Conservation (phyloP, 2,797 vertebrate species). For the Smutsia gigantea region DNA sequence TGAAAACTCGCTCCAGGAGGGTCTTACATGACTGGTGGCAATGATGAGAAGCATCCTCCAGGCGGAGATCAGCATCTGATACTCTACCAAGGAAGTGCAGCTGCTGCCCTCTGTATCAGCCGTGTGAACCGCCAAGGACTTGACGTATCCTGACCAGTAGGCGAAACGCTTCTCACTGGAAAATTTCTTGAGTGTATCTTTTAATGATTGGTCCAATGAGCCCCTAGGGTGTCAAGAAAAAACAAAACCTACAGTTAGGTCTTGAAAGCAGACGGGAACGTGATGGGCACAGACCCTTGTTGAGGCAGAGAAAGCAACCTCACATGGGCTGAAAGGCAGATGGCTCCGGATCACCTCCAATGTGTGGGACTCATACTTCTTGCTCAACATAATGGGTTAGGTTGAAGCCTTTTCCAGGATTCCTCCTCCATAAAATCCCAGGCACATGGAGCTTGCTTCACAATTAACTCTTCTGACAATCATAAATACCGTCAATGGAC, state of each 20-base stretch:
- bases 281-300: slow-evolving; percentile 31
- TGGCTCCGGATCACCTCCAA: slow-evolving; percentile 32
- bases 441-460: background rate
- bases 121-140: slow-evolving; percentile 91
- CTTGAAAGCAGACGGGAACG: background rate
- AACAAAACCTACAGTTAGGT: slow-evolving; percentile 42
- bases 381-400: slow-evolving; percentile 24
- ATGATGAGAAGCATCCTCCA: slow-evolving; percentile 97
- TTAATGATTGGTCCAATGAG: slow-evolving; percentile 95
- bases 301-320: slow-evolving; percentile 59
- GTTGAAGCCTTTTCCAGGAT: slow-evolving; percentile 54
- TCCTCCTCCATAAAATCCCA: slow-evolving; percentile 59
- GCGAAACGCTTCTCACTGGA: slow-evolving; percentile 93
- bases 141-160: slow-evolving; percentile 97
- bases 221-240: slow-evolving; percentile 87
- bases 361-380: slow-evolving; percentile 44
- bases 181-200: slow-evolving; percentile 94
- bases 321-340: slow-evolving; percentile 40
- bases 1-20: background rate
- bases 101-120: slow-evolving; percentile 92
- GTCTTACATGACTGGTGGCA: slow-evolving; percentile 92
- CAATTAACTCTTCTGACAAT: slow-evolving; percentile 46
- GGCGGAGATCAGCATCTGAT: slow-evolving; percentile 96
- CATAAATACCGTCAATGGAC: slow-evolving; percentile 27
- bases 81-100: slow-evolving; percentile 90